Conservation (phyloP, 2,113 vertebrate species). For the Rattus rattus region DNA sequence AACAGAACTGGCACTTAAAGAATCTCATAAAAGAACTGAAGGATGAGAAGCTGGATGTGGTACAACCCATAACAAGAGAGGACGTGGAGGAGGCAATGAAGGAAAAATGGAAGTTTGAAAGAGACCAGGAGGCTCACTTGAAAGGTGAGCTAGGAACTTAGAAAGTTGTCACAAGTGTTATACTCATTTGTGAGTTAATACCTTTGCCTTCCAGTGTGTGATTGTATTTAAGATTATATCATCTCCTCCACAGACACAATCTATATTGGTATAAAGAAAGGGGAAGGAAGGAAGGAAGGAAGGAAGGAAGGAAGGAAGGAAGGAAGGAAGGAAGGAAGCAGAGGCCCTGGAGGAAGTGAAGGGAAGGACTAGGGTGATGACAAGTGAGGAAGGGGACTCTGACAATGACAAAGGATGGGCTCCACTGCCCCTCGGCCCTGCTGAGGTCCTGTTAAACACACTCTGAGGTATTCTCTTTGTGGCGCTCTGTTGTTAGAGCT, state of each 20-base stretch:
- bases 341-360: neutral
- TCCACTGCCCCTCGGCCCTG: too few species aligned
- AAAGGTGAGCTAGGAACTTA: slow-evolving; percentile 82
- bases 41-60: slow-evolving; percentile 76
- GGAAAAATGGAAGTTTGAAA: slow-evolving; percentile 84
- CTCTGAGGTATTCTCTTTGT: neutral
- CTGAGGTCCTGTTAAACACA: neutral
- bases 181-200: neutral
- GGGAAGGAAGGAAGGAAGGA: neutral
- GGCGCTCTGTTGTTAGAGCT: neutral
- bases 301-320: too few species aligned
- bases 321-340: neutral
- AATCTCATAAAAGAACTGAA: slow-evolving; percentile 81
- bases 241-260: neutral
- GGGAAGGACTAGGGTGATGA: neutral
- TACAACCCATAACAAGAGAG: slow-evolving; percentile 82
- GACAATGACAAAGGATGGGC: neutral
- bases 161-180: neutral
- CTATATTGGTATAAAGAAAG: neutral
- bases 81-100: slow-evolving; percentile 87
- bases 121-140: slow-evolving; percentile 85
- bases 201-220: neutral
- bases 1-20: slow-evolving; percentile 81
- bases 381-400: too few species aligned
- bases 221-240: neutral